Evolutionary conservation across 2,113 vertebrate species (phyloP).

Genomic region (Porphyrio hochstetteri): DNA sequence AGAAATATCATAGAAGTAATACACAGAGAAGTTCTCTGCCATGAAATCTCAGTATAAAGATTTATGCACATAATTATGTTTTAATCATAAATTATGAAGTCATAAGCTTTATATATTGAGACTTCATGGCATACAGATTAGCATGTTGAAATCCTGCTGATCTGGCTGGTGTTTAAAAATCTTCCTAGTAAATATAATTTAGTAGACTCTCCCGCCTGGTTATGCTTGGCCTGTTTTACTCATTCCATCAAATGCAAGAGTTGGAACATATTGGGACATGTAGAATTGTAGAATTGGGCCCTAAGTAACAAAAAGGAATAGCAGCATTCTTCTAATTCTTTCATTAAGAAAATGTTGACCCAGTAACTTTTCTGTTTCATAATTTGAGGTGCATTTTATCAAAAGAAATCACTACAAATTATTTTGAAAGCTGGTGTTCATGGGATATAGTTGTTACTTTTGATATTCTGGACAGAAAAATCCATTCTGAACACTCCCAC

Average conservation of each 20-base stretch:
- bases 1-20: not conserved
- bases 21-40: not conserved
- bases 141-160: not conserved
- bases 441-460: not conserved
- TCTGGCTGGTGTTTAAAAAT: not conserved
- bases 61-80: not conserved
- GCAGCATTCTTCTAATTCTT: not conserved
- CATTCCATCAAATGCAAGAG: not conserved
- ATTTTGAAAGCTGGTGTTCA: not conserved
- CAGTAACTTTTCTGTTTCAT: not conserved
- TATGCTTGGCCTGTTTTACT: not conserved
- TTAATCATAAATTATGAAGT: conserved; percentile 20
- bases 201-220: not conserved
- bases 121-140: not conserved
- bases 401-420: not conserved
- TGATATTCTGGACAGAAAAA: not conserved
- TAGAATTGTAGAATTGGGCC: not conserved
- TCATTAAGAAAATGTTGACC: not conserved
- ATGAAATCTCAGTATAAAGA: not conserved
- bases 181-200: not conserved
- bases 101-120: not conserved
- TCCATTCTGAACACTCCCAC: not conserved
- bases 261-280: not conserved
- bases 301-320: not conserved
- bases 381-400: not conserved